Conservation (phyloP, 2,113 vertebrate species). For the Esox niger region DNA sequence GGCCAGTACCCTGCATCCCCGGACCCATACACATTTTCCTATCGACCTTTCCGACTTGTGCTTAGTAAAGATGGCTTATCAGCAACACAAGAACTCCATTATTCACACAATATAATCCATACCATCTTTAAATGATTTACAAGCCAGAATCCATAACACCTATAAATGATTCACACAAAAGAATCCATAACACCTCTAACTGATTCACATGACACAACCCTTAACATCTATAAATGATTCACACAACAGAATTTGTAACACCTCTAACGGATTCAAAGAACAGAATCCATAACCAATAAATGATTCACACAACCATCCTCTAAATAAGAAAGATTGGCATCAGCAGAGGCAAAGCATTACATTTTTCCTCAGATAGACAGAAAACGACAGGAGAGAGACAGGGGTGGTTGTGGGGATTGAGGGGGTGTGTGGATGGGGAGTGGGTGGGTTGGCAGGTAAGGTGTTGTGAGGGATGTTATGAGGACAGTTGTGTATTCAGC, state of each 20-base stretch:
- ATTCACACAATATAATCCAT: slow-evolving; percentile 18
- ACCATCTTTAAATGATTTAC: slow-evolving; percentile 17
- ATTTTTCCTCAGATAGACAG: neutral
- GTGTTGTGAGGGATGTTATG: slow-evolving; percentile 20
- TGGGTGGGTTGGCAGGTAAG: neutral
- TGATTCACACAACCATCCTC: no score
- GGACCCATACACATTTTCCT: slow-evolving; percentile 8
- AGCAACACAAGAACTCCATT: neutral
- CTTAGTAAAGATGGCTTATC: slow-evolving; percentile 8
- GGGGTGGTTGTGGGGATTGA: neutral
- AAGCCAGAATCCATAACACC: no score
- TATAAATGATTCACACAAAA: neutral
- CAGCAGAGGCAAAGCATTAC: slow-evolving; percentile 10
- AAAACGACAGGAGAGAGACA: neutral
- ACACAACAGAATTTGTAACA: slow-evolving; percentile 24
- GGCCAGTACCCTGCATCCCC: slow-evolving; percentile 13
- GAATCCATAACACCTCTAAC: slow-evolving; percentile 28
- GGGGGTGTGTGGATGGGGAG: no score
- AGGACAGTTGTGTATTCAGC: slow-evolving; percentile 32
- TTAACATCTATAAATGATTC: neutral
- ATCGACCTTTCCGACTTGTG: slow-evolving; percentile 15
- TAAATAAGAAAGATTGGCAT: slow-evolving; percentile 25
- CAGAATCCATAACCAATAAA: no score
- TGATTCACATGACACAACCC: no score
- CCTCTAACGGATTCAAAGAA: neutral